Conservation (phyloP, 2,113 vertebrate genomes). For the Calyptomena viridis region DNA sequence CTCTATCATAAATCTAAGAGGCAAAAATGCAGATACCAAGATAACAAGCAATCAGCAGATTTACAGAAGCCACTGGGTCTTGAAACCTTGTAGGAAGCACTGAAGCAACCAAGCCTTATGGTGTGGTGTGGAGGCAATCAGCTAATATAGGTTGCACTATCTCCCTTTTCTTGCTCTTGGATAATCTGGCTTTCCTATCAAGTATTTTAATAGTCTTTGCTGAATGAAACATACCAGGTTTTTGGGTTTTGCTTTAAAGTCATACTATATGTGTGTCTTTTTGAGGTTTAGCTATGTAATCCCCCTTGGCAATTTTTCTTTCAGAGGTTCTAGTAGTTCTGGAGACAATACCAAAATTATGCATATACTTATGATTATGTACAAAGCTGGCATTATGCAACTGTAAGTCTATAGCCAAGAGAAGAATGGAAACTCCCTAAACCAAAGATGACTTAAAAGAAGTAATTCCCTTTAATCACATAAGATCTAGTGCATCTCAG, state of each 20-base stretch:
- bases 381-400: not conserved
- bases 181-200: not conserved
- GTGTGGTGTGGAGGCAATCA: not conserved
- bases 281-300: not conserved
- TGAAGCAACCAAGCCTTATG: not conserved
- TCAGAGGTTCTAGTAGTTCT: not conserved
- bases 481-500: not conserved
- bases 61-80: not conserved
- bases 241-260: not conserved
- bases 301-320: not conserved
- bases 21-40: not conserved
- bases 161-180: not conserved
- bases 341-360: slow-evolving; percentile 1
- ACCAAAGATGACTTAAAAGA: not conserved
- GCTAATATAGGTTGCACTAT: not conserved
- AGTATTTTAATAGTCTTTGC: not conserved
- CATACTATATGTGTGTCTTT: not conserved
- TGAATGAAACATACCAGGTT: not conserved
- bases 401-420: not conserved
- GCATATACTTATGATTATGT: not conserved
- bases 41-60: not conserved
- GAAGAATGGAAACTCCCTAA: slow-evolving; percentile 16
- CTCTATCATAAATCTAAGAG: not conserved
- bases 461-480: not conserved
- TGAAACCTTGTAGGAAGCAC: not conserved